Percentiles rank a stretch among this genome's conserved stretches.
These are phyloP conservation scores for Recurvirostra avosetta DNA, from an alignment of 2,113 vertebrate genomes.

Conservation along the genomic window DNA sequence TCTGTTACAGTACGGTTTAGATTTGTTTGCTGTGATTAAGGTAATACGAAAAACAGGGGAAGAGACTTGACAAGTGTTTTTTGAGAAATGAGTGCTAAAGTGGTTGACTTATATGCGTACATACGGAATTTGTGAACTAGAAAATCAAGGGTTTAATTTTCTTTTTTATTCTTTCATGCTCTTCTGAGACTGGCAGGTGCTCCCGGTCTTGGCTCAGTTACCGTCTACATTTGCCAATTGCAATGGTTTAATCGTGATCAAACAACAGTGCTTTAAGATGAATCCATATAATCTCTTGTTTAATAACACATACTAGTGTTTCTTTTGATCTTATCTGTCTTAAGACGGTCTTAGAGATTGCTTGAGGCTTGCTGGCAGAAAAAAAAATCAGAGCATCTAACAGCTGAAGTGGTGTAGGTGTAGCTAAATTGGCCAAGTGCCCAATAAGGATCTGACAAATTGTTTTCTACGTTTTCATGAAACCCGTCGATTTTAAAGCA, in stretches of 20 bases:
- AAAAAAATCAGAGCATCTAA: not conserved
- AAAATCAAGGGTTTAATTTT: not conserved
- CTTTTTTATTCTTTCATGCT: not conserved
- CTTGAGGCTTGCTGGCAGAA: conserved; percentile 47
- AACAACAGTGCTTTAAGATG: conserved; percentile 30
- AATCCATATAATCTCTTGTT: conserved; percentile 59
- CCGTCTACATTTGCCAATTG: conserved; percentile 26
- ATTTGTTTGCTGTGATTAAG: not conserved
- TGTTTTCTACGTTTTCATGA: not conserved
- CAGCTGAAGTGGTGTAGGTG: conserved; percentile 47
- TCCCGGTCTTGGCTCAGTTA: not conserved
- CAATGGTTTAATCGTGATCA: conserved; percentile 44
- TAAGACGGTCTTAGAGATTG: not conserved
- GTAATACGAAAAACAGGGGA: not conserved
- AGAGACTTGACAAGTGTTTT: not conserved
- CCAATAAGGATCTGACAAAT: conserved; percentile 12
- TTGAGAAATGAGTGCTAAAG: not conserved
- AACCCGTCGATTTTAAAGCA: not conserved
- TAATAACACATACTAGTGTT: conserved; percentile 54
- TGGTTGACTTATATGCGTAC: not conserved
- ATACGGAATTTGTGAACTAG: not conserved
- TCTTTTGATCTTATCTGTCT: conserved; percentile 66
- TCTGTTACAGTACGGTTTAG: not conserved
- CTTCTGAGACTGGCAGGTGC: not conserved
- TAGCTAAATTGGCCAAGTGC: conserved; percentile 38